Conservation (phyloP, 37 sponge, comb jelly and placozoan genomes). For the Aplysina aerophoba region DNA sequence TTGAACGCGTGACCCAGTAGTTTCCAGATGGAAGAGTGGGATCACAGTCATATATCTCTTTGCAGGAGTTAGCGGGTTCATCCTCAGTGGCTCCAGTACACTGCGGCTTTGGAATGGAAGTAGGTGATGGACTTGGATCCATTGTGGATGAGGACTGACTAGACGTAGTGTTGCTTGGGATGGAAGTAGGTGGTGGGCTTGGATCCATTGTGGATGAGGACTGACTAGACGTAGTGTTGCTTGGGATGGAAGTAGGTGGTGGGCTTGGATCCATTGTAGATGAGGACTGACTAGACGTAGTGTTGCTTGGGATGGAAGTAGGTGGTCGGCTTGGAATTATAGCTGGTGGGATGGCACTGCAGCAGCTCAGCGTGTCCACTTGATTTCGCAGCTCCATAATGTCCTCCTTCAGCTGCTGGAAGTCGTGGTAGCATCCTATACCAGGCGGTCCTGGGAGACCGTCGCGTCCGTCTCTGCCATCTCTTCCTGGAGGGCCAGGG, state of each 20-base stretch:
- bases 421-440: not conserved
- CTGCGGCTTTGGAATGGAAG: not conserved
- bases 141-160: not conserved
- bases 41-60: not conserved
- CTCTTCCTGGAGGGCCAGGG: constrained; percentile 5
- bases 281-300: no score
- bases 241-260: not conserved
- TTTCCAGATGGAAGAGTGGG: not conserved
- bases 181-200: not conserved
- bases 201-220: not conserved
- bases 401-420: constrained; percentile 4
- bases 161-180: not conserved
- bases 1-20: not conserved
- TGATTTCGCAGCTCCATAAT: not conserved
- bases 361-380: not conserved
- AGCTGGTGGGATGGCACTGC: not conserved
- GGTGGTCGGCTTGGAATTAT: no score
- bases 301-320: no score
- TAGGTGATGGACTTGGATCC: not conserved
- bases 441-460: constrained; percentile 5
- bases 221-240: not conserved
- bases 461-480: constrained; percentile 4
- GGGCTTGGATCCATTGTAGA: no score
- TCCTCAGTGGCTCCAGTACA: not conserved
- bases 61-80: constrained; percentile 1